These are phyloP conservation scores for Choreutis nemorana DNA, from an alignment of 2,888 invertebrate genomes.

Conservation along the genomic window DNA sequence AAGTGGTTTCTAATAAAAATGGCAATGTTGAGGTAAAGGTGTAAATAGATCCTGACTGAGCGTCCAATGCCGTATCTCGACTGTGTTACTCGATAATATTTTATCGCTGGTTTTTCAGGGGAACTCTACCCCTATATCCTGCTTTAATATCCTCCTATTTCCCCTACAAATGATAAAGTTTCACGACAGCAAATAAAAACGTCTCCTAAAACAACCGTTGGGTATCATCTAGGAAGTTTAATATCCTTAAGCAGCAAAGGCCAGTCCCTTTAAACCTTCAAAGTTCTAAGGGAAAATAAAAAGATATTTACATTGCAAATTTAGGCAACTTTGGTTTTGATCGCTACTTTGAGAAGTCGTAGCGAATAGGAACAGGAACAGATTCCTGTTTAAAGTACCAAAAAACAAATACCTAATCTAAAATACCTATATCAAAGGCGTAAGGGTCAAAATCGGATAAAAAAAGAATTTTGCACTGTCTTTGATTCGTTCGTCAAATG, in stretches of 20 bases:
- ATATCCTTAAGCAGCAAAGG: slow-evolving; percentile 39
- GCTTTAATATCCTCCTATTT: too few species aligned
- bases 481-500: slow-evolving; percentile 24
- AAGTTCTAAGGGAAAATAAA: slow-evolving; percentile 47
- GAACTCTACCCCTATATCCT: too few species aligned
- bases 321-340: slow-evolving; percentile 40
- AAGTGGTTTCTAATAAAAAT: too few species aligned
- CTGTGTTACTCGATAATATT: too few species aligned
- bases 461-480: slow-evolving; percentile 11
- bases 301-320: slow-evolving; percentile 46
- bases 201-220: slow-evolving; percentile 17
- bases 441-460: too few species aligned
- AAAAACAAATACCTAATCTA: neutral
- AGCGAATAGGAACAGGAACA: slow-evolving; percentile 26
- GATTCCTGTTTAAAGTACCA: slow-evolving; percentile 9
- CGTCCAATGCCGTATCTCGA: too few species aligned
- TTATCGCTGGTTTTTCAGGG: too few species aligned
- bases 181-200: too few species aligned
- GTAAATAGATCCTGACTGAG: too few species aligned
- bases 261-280: slow-evolving; percentile 28
- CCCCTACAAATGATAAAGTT: too few species aligned
- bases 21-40: too few species aligned
- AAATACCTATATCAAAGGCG: too few species aligned
- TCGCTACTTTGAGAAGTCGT: slow-evolving; percentile 29
- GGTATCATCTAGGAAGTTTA: slow-evolving; percentile 25